Percentiles rank a stretch among this genome's conserved stretches.
These are phyloP conservation scores for Laterallus jamaicensis DNA, from an alignment of 2,113 vertebrate genomes.

Conservation along the genomic window DNA sequence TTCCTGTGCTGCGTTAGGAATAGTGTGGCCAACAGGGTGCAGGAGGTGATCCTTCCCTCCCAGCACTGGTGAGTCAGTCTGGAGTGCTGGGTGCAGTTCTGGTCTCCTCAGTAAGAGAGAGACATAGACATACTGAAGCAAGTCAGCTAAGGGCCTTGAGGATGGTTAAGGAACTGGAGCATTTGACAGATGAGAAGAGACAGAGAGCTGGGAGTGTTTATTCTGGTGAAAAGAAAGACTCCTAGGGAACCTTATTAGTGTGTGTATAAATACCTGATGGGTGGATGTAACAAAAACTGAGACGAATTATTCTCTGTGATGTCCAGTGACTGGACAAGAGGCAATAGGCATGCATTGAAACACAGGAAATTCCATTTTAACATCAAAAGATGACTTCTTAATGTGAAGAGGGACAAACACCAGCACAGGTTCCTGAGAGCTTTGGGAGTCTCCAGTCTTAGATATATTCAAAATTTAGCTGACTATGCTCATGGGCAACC, in stretches of 20 bases:
- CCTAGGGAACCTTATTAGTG: not conserved
- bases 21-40: fast-evolving
- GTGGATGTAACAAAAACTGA: not conserved
- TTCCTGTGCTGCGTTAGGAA: not conserved
- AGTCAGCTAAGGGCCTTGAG: not conserved
- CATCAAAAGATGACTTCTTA: not conserved
- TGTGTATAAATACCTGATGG: not conserved
- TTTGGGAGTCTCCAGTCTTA: not conserved
- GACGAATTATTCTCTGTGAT: not conserved
- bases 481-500: not conserved
- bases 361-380: not conserved
- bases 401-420: not conserved
- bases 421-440: not conserved
- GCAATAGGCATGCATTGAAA: not conserved
- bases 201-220: not conserved
- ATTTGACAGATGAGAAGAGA: not conserved
- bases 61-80: not conserved
- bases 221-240: not conserved
- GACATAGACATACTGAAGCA: not conserved
- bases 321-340: not conserved
- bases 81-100: not conserved
- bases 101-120: not conserved
- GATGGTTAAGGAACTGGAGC: not conserved
- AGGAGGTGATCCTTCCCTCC: not conserved
- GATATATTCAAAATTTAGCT: not conserved